Evolutionary conservation across 2,888 invertebrate genomes (phyloP).

Genomic region (Listrodromus nycthemerus): DNA sequence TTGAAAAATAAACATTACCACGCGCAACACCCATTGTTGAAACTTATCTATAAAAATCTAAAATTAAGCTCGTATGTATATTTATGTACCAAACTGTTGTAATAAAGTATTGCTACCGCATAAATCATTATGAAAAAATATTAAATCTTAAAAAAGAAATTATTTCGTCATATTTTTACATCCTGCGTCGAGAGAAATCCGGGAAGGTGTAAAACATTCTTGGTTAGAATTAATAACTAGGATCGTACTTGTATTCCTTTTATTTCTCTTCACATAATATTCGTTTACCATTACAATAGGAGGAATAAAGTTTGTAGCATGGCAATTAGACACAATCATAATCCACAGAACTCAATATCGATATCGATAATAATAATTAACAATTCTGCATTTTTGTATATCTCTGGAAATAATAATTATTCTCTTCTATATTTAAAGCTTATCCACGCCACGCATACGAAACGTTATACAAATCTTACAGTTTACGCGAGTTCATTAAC

Average conservation of each 20-base stretch:
- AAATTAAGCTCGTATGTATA: slow-evolving; percentile 82
- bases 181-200: background rate
- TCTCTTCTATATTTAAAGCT: slow-evolving; percentile 65
- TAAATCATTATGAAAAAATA: slow-evolving; percentile 71
- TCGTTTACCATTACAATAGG: slow-evolving; percentile 81
- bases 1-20: slow-evolving; percentile 53
- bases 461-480: slow-evolving; percentile 69
- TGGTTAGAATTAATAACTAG: slow-evolving; percentile 16
- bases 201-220: slow-evolving; percentile 25
- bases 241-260: slow-evolving; percentile 59
- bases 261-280: slow-evolving; percentile 74
- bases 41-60: slow-evolving; percentile 66
- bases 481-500: slow-evolving; percentile 54
- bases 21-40: slow-evolving; percentile 70
- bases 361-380: slow-evolving; percentile 64
- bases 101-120: slow-evolving; percentile 82
- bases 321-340: slow-evolving; percentile 78
- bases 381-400: slow-evolving; percentile 62
- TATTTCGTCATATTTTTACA: background rate
- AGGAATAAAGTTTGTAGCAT: slow-evolving; percentile 81
- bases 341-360: slow-evolving; percentile 66
- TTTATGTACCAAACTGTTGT: slow-evolving; percentile 84
- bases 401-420: slow-evolving; percentile 68
- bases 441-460: slow-evolving; percentile 69
- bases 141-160: slow-evolving; percentile 22